Conservation (phyloP, 2,113 vertebrate genomes). For the Phoenicopterus ruber region DNA sequence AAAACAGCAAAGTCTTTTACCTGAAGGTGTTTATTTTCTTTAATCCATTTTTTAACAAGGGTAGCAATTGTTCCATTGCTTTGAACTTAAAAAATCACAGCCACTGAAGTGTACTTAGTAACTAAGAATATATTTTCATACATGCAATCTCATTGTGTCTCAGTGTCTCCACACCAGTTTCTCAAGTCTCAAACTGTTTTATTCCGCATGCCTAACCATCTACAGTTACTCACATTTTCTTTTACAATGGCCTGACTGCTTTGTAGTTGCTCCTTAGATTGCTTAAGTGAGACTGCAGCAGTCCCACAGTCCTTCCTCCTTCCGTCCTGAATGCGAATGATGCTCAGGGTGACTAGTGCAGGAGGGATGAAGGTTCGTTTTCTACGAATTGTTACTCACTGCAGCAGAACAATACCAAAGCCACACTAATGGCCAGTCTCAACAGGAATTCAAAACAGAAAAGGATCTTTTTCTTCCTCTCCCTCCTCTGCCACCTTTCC, state of each 20-base stretch:
- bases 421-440: background rate
- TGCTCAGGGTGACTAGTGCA: background rate
- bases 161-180: background rate
- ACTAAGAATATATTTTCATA: background rate
- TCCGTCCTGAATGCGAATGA: background rate
- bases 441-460: background rate
- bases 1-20: background rate
- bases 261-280: slow-evolving; percentile 37
- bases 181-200: slow-evolving; percentile 20
- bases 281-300: background rate
- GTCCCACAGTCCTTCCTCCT: background rate
- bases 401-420: background rate
- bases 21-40: background rate
- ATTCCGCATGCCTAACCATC: slow-evolving; percentile 8
- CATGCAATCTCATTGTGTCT: background rate
- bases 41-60: background rate
- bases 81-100: background rate
- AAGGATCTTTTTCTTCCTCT: background rate
- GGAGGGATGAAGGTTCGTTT: background rate
- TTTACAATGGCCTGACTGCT: background rate
- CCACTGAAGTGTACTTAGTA: background rate
- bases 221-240: slow-evolving; percentile 27
- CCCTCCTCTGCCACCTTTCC: background rate
- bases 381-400: background rate
- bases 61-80: background rate